Conservation (phyloP, 2,113 vertebrate species). For the Atlantisia rogersi region DNA sequence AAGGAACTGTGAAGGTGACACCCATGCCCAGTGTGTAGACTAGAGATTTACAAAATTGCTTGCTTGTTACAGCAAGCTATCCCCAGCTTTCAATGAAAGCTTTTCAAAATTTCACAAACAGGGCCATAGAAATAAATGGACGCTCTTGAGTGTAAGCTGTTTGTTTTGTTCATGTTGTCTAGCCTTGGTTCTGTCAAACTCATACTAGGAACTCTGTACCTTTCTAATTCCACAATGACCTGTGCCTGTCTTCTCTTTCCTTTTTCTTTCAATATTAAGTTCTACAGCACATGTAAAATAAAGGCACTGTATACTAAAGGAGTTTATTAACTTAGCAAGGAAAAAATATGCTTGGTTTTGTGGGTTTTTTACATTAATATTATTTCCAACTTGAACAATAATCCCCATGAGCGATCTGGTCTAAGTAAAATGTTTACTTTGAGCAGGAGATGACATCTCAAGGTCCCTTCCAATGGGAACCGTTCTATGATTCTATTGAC, state of each 20-base stretch:
- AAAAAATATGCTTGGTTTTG: background rate
- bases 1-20: background rate
- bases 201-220: background rate
- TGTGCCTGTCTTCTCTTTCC: background rate
- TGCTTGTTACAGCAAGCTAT: background rate
- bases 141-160: background rate
- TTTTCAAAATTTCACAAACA: background rate
- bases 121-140: background rate
- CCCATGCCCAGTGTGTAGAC: background rate
- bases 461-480: background rate
- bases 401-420: background rate
- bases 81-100: background rate
- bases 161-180: background rate
- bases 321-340: background rate
- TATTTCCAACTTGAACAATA: background rate
- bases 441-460: background rate
- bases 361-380: background rate
- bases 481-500: background rate
- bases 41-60: background rate
- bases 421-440: background rate
- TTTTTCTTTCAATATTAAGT: background rate
- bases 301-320: background rate
- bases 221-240: background rate
- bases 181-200: background rate
- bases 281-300: background rate